These are phyloP conservation scores for Tetranychus cinnabarinus DNA, from an alignment of 1,140 invertebrate species.

Conservation along the genomic window DNA sequence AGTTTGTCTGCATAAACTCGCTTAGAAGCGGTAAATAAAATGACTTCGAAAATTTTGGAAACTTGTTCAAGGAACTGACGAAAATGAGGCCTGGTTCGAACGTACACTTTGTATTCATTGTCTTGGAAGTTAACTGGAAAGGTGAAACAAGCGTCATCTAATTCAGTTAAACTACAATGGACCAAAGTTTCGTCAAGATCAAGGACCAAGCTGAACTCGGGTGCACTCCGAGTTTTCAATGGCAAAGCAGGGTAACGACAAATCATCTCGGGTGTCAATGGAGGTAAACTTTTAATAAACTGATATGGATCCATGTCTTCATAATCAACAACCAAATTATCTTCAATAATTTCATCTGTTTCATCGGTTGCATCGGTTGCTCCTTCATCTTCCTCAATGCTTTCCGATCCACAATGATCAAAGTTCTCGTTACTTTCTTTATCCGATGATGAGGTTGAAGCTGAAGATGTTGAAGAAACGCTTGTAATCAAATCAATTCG, in stretches of 20 bases:
- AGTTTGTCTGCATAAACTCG: conserved; percentile 85
- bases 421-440: no score
- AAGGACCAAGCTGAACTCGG: conserved; percentile 72
- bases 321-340: neutral
- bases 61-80: conserved; percentile 73
- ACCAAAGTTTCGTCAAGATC: conserved; percentile 85
- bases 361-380: neutral
- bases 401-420: no score
- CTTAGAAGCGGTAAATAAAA: conserved; percentile 86
- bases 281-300: conserved; percentile 77
- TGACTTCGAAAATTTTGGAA: conserved; percentile 74
- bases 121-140: conserved; percentile 88
- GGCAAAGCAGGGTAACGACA: conserved; percentile 50
- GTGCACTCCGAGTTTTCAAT: conserved; percentile 70
- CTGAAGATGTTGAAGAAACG: no score
- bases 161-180: conserved; percentile 75
- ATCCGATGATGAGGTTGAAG: no score
- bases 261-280: conserved; percentile 58
- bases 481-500: no score
- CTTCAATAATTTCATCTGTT: neutral
- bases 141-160: conserved; percentile 70
- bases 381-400: no score
- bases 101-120: conserved; percentile 56
- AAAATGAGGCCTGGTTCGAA: conserved; percentile 70
- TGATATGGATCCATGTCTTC: conserved; percentile 29